Evolutionary conservation across 2,113 vertebrate species (phyloP).

Genomic region (Rhinoderma darwinii): DNA sequence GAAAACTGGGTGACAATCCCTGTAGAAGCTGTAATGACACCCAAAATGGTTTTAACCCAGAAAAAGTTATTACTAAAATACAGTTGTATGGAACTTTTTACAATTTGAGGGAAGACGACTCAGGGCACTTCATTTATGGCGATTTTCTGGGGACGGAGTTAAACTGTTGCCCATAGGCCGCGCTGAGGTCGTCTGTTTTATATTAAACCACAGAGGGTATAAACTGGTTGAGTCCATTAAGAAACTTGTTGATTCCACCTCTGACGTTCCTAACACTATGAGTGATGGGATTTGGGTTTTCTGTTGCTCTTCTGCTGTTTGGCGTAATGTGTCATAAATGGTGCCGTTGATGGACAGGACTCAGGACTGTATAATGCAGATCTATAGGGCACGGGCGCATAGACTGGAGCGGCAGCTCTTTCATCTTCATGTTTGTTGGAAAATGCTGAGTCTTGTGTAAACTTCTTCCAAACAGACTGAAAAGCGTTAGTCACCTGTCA

Average conservation of each 20-base stretch:
- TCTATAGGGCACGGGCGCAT: neutral
- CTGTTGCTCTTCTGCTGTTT: conserved; percentile 12
- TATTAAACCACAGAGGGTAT: neutral
- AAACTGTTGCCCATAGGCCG: too few species aligned
- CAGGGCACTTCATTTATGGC: too few species aligned
- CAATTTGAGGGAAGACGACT: too few species aligned
- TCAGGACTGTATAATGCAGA: conserved; percentile 5
- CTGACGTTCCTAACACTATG: conserved; percentile 31
- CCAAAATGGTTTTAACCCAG: too few species aligned
- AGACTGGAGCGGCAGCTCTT: neutral
- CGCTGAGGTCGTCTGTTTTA: neutral
- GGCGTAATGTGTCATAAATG: conserved; percentile 38
- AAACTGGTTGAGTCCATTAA: conserved; percentile 1
- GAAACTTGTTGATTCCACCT: conserved; percentile 38
- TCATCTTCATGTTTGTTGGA: conserved; percentile 40
- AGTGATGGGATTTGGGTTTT: conserved; percentile 14
- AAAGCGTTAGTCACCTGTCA: conserved; percentile 36
- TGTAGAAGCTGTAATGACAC: too few species aligned
- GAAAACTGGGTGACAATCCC: too few species aligned
- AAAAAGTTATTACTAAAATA: too few species aligned
- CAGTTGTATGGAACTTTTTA: too few species aligned
- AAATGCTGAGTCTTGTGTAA: conserved; percentile 18
- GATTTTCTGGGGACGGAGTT: too few species aligned
- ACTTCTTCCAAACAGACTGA: conserved; percentile 34
- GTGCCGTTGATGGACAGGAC: conserved; percentile 36